A percentile compares a stretch with the other conserved stretches of the same genome.
Evolutionary conservation across 1,140 invertebrate genomes (phyloP).

Genomic region (Scaptomyza hsui): DNA sequence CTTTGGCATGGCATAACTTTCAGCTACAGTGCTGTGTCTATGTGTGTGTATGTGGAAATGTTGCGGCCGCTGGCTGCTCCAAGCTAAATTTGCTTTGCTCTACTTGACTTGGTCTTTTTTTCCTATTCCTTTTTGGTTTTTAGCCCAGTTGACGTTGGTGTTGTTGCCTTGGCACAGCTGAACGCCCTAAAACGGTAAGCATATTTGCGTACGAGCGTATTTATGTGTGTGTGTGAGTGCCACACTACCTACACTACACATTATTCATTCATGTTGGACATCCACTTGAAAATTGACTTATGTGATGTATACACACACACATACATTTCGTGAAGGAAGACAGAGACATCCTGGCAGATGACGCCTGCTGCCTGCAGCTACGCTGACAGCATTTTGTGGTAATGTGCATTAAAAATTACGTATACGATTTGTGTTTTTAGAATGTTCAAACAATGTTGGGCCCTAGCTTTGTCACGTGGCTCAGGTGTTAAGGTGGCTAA

Average conservation of each 20-base stretch:
- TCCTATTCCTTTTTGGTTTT: slow-evolving; percentile 11
- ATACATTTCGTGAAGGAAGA: neutral
- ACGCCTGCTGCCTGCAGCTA: slow-evolving; percentile 24
- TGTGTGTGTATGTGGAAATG: slow-evolving; percentile 48
- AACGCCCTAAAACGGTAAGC: slow-evolving; percentile 50
- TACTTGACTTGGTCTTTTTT: slow-evolving; percentile 42
- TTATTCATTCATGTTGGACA: slow-evolving; percentile 69
- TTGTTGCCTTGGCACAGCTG: slow-evolving; percentile 36
- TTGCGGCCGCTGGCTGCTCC: slow-evolving; percentile 45
- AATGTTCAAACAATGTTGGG: slow-evolving; percentile 32
- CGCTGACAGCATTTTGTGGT: slow-evolving; percentile 48
- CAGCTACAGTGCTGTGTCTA: slow-evolving; percentile 35
- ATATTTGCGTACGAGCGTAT: slow-evolving; percentile 34
- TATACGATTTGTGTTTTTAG: slow-evolving; percentile 36
- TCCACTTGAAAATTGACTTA: slow-evolving; percentile 70
- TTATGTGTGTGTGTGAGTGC: neutral
- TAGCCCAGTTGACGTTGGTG: slow-evolving; percentile 10
- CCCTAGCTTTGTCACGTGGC: slow-evolving; percentile 22
- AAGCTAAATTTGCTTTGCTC: slow-evolving; percentile 56
- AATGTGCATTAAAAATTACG: slow-evolving; percentile 54
- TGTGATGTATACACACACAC: slow-evolving; percentile 38
- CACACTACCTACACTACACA: slow-evolving; percentile 43
- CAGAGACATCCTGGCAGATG: slow-evolving; percentile 31
- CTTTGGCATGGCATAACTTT: slow-evolving; percentile 71
- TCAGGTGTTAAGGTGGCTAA: slow-evolving; percentile 24